Evolutionary conservation across 1,140 invertebrate species (phyloP).

Genomic region (Heliconius himera): DNA sequence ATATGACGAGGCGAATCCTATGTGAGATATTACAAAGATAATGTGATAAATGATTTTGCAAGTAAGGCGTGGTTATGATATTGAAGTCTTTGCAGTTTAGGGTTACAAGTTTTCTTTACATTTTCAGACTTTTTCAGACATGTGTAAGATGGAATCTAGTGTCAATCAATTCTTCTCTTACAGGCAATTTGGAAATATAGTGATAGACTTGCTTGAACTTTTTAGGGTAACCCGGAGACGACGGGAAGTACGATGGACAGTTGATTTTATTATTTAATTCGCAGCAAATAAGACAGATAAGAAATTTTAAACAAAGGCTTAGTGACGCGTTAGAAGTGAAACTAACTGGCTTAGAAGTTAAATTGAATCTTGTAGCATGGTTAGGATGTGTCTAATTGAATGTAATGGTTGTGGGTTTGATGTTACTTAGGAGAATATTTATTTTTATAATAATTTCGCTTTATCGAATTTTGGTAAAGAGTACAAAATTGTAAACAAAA

Average conservation of each 20-base stretch:
- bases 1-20: background rate
- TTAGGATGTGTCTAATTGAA: background rate
- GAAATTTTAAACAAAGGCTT: slow-evolving; percentile 32
- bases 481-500: no score
- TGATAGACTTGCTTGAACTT: no score
- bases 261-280: slow-evolving; percentile 39
- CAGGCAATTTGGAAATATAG: no score
- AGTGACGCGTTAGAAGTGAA: background rate
- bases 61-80: background rate
- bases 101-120: no score
- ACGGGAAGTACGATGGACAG: slow-evolving; percentile 25
- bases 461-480: no score
- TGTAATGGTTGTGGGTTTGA: background rate
- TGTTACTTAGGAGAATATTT: background rate
- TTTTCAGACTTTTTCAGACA: background rate
- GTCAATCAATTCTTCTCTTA: background rate
- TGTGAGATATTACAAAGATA: background rate
- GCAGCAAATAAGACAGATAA: slow-evolving; percentile 23
- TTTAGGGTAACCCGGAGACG: slow-evolving; percentile 18
- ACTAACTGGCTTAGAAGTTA: background rate
- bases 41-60: background rate
- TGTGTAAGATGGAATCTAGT: background rate
- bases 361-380: background rate
- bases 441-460: no score
- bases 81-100: no score